phyloP scores from a whole-genome alignment of 37 sponge, comb jelly and placozoan genomes.

The Ianthella basta region DNA sequence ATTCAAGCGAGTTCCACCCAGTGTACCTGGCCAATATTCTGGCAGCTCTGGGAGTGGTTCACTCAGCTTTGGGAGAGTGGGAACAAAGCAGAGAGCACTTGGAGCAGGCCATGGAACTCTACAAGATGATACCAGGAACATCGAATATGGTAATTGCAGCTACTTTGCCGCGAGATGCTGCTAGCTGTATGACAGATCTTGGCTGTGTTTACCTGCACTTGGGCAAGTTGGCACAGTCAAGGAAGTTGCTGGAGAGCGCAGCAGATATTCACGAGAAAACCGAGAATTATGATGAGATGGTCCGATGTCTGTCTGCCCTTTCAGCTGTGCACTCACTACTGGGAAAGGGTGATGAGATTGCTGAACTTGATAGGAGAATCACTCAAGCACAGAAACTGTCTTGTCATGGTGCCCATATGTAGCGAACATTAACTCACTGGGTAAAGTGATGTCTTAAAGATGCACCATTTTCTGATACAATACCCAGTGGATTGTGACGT shows the following conservation, averaged over 20 bases:
- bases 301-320: conserved; percentile 53
- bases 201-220: conserved; percentile 59
- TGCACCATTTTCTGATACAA: too few relatives aligned
- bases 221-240: conserved; percentile 62
- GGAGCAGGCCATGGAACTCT: conserved; percentile 61
- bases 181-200: conserved; percentile 71
- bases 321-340: conserved; percentile 52
- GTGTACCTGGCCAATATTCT: conserved; percentile 44
- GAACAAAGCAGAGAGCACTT: conserved; percentile 39
- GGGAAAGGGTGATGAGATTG: conserved; percentile 67
- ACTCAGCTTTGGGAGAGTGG: conserved; percentile 48
- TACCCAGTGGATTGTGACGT: too few relatives aligned
- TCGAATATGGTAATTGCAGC: conserved; percentile 26
- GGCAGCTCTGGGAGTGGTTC: conserved; percentile 59
- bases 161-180: conserved; percentile 44
- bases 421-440: too few relatives aligned
- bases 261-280: conserved; percentile 30
- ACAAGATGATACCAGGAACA: conserved; percentile 54
- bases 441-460: too few relatives aligned
- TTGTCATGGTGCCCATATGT: not conserved
- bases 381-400: not conserved
- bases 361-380: conserved; percentile 25
- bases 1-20: not conserved
- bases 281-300: conserved; percentile 55
- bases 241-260: conserved; percentile 70